These are phyloP conservation scores for Tokudaia muenninki DNA, from an alignment of 2,797 vertebrate genomes.

Conservation along the genomic window DNA sequence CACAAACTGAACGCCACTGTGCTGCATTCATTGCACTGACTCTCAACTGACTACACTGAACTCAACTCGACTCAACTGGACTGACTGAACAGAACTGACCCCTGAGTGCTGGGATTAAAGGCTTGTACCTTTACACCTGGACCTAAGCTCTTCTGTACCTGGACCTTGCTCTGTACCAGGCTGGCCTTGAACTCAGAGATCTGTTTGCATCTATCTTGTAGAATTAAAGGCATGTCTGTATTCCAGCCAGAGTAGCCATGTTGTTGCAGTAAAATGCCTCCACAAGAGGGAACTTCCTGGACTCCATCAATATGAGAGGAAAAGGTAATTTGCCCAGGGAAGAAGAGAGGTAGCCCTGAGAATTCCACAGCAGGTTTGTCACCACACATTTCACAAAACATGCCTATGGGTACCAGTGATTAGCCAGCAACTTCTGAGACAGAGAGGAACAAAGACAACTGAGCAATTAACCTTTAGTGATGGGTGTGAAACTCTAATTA, in stretches of 20 bases:
- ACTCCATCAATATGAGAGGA: neutral
- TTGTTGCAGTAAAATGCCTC: neutral
- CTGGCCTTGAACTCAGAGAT: neutral
- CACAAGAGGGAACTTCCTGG: neutral
- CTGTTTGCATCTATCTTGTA: neutral
- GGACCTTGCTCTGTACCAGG: neutral
- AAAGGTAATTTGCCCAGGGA: neutral
- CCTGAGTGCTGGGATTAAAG: neutral
- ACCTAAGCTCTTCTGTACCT: neutral
- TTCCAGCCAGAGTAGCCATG: neutral
- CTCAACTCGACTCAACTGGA: neutral
- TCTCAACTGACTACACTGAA: neutral
- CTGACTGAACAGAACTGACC: neutral
- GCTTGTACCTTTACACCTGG: neutral
- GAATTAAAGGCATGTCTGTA: neutral
- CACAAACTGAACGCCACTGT: neutral
- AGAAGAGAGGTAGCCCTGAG: neutral
- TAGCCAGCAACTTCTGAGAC: neutral
- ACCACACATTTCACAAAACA: neutral
- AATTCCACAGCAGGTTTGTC: neutral
- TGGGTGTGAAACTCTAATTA: constrained; percentile 77
- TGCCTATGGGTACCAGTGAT: neutral
- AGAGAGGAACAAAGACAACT: neutral
- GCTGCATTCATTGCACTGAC: neutral
- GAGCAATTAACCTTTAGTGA: constrained; percentile 78